These are phyloP conservation scores for Conomelus anceps DNA, from an alignment of 2,888 invertebrate genomes.

Conservation along the genomic window DNA sequence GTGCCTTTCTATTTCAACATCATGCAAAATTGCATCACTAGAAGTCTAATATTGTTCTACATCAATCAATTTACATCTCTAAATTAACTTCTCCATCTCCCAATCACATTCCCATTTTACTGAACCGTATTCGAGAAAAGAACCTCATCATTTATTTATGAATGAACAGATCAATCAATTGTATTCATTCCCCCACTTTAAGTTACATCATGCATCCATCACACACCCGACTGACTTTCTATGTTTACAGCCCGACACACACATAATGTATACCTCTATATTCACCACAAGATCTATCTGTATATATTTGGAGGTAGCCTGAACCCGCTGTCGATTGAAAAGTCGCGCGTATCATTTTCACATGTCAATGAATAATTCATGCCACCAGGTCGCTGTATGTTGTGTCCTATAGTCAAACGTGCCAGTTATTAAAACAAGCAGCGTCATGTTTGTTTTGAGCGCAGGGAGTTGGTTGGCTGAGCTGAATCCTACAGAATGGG, in stretches of 20 bases:
- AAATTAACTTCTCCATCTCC: too few relatives aligned
- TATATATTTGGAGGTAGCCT: not conserved
- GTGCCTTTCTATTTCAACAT: too few relatives aligned
- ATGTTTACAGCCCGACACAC: too few relatives aligned
- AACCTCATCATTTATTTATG: not conserved
- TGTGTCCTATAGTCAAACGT: not conserved
- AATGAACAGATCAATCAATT: not conserved
- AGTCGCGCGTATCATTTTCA: not conserved
- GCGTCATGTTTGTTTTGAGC: not conserved
- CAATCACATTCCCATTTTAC: too few relatives aligned
- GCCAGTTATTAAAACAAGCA: not conserved
- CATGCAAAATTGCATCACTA: not conserved
- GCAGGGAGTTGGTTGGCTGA: not conserved
- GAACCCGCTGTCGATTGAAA: not conserved
- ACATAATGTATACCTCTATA: not conserved
- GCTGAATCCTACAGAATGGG: not conserved
- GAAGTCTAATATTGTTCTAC: not conserved
- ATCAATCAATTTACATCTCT: not conserved
- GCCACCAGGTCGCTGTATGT: not conserved
- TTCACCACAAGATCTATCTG: not conserved
- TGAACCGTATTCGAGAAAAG: too few relatives aligned
- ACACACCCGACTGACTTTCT: too few relatives aligned
- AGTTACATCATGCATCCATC: too few relatives aligned
- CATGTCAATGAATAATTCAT: not conserved
- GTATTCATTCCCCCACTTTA: not conserved